These are phyloP conservation scores for Prionailurus bengalensis DNA, from an alignment of 2,113 vertebrate genomes.

Conservation along the genomic window DNA sequence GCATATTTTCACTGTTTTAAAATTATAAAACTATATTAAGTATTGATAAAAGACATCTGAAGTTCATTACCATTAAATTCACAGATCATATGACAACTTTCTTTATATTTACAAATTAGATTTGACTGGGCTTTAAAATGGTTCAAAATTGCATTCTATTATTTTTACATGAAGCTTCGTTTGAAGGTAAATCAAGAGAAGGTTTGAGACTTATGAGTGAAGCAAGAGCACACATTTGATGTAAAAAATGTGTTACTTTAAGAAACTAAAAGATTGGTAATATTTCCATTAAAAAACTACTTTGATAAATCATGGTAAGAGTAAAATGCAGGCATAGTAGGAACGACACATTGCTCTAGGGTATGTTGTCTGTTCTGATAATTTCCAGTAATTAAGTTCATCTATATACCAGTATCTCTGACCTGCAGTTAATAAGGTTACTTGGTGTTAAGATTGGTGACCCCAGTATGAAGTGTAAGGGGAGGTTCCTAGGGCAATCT, in stretches of 20 bases:
- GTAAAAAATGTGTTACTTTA: neutral
- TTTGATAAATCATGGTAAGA: neutral
- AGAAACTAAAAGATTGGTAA: neutral
- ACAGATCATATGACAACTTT: neutral
- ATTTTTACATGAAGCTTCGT: neutral
- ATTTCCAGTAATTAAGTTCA: neutral
- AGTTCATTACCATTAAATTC: neutral
- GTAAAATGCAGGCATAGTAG: neutral
- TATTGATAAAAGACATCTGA: neutral
- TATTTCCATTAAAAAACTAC: neutral
- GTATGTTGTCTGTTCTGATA: neutral
- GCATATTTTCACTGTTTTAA: neutral
- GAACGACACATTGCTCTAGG: fast-evolving
- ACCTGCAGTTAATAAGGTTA: neutral
- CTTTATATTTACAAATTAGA: neutral
- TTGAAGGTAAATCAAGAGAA: neutral
- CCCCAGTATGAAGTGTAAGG: neutral
- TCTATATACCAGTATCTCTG: neutral
- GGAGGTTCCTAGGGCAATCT: fast-evolving
- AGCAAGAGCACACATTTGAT: neutral
- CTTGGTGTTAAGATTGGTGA: neutral
- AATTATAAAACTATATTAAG: neutral
- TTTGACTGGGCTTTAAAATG: neutral
- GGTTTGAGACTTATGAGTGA: neutral
- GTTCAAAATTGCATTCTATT: neutral